Evolutionary conservation across 2,797 vertebrate genomes (phyloP), one percentile per base, ranked within the genome.

Genomic region (Yasuhikotakia modesta): DNA sequence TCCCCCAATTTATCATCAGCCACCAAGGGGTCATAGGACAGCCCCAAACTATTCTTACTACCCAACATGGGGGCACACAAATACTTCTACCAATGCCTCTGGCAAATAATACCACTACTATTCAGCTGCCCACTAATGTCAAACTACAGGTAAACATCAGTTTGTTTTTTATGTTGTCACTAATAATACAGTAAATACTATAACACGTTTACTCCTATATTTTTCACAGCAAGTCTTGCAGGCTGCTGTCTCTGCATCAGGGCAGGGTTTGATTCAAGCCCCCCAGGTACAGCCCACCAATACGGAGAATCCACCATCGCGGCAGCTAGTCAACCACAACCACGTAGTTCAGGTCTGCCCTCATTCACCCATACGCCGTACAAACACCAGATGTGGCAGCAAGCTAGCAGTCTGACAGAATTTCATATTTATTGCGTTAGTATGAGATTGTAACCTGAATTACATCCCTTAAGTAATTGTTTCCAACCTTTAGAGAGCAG

Each of bases 11-110:
- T 85, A 91, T 94, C 79, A 92, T 94, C 87, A 95, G 93, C 84
- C 91, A 43, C 10, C 39, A 93, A 77, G 94, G 93, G 13, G 90
- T 96, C 57, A 91, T 97, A 3, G 92, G 93, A 61, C 95, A 93
- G 70, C 94, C 95, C 48, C 96, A 94, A 82, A 92, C 95, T 69
- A 87, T 97, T 61, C 90, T 98, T 83, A 91, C 95, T 57, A 84
- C 95, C 0, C 95, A 94, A 70, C 87, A 91, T 70, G 92, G 94
- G 16, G 87, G 88, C 11, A 90, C 96, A 14, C 97, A 96, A 91
- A 95, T 99, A 86, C 92, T 99, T 30, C 93, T 99, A 58, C 97
- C 97, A 0, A 90, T 99, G 0, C 94, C 96, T 16, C 92, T 98
- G 67, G 93, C 95, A 52, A 94, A 90, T 87, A 93, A 92, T 0